Conservation (phyloP, 1,140 invertebrate species). For the Papilio polyxenes region DNA sequence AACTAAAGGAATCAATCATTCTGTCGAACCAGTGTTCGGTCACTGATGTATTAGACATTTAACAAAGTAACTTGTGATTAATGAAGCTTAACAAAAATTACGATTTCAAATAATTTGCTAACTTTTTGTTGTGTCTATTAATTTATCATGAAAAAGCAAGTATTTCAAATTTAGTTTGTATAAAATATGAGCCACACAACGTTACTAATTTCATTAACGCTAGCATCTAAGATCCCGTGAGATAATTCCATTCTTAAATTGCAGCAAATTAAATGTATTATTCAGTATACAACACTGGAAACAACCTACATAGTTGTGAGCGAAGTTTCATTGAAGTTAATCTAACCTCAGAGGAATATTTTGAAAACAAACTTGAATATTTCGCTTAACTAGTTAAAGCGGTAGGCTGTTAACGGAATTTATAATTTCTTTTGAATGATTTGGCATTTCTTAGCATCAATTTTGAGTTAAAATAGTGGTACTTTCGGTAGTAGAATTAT, state of each 20-base stretch:
- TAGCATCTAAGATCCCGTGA: background rate
- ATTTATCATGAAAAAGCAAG: background rate
- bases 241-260: background rate
- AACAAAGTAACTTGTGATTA: conserved; percentile 18
- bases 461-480: background rate
- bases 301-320: conserved; percentile 1
- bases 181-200: background rate
- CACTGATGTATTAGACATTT: conserved; percentile 10
- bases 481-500: too few relatives aligned
- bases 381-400: background rate
- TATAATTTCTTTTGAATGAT: conserved; percentile 5
- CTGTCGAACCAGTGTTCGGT: background rate
- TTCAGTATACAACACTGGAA: conserved; percentile 16
- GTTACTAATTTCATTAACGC: background rate
- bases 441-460: background rate
- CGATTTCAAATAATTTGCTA: background rate
- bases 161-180: background rate
- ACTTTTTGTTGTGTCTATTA: background rate
- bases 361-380: background rate
- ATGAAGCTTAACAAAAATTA: background rate
- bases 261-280: conserved; percentile 21
- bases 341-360: conserved; percentile 18
- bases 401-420: background rate
- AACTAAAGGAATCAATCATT: conserved; percentile 9
- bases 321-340: background rate